Evolutionary conservation across 2,888 invertebrate species (phyloP).

Genomic region (Iselma pallidipennis): DNA sequence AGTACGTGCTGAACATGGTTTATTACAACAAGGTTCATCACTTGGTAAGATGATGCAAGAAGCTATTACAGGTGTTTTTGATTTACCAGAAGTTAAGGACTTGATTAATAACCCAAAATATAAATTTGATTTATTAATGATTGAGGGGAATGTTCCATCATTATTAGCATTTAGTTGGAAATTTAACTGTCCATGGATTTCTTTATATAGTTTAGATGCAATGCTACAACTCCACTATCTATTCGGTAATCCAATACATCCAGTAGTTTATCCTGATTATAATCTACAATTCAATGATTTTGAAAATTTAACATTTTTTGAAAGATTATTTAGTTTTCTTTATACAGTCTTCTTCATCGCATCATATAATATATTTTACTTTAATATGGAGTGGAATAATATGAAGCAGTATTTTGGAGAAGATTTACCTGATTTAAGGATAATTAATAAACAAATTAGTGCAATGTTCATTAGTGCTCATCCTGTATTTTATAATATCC

Average conservation of each 20-base stretch:
- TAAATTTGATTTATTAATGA: slow-evolving; percentile 47
- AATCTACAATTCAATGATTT: slow-evolving; percentile 33
- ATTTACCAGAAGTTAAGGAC: slow-evolving; percentile 38
- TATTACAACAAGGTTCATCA: not conserved
- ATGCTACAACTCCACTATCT: slow-evolving; percentile 40
- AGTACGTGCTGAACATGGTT: not conserved
- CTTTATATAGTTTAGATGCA: slow-evolving; percentile 44
- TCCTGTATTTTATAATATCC: slow-evolving; percentile 43
- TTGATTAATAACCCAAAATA: slow-evolving; percentile 42
- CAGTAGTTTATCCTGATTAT: slow-evolving; percentile 46
- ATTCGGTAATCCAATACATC: slow-evolving; percentile 48
- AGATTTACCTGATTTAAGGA: slow-evolving; percentile 34
- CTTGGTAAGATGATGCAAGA: slow-evolving; percentile 25
- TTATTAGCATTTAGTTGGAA: slow-evolving; percentile 43
- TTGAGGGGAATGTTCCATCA: slow-evolving; percentile 42
- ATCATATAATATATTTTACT: slow-evolving; percentile 5
- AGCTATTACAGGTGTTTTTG: slow-evolving; percentile 12
- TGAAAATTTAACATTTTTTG: slow-evolving; percentile 37
- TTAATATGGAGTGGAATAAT: slow-evolving; percentile 9
- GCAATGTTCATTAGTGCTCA: slow-evolving; percentile 47
- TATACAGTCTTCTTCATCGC: slow-evolving; percentile 5
- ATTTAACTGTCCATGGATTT: slow-evolving; percentile 49
- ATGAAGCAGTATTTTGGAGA: slow-evolving; percentile 42
- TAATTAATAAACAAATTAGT: slow-evolving; percentile 42
- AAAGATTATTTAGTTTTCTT: slow-evolving; percentile 35